Evolutionary conservation across 2,113 vertebrate genomes (phyloP).

Genomic region (Strix uralensis): DNA sequence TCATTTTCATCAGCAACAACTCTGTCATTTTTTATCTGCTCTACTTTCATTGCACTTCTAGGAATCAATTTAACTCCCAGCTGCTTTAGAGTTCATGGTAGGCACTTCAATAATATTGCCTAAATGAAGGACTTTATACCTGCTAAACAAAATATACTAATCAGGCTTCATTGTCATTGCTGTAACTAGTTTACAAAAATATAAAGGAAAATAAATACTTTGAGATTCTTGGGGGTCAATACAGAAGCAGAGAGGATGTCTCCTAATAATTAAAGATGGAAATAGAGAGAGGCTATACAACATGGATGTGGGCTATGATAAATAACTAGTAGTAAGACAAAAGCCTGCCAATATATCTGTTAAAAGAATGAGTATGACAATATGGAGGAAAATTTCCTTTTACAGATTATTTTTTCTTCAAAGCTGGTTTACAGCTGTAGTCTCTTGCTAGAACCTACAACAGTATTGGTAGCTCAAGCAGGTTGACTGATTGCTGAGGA

Average conservation of each 20-base stretch:
- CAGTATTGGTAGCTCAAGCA: neutral
- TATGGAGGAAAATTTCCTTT: neutral
- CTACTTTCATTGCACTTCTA: constrained; percentile 55
- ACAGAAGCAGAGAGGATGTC: neutral
- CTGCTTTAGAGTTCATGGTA: constrained; percentile 11
- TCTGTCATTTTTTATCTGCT: constrained; percentile 56
- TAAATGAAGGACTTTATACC: constrained; percentile 37
- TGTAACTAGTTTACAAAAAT: neutral
- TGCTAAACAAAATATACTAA: neutral
- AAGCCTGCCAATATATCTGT: neutral
- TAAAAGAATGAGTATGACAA: neutral
- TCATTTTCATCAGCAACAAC: constrained; percentile 60
- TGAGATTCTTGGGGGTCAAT: neutral
- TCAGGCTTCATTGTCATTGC: neutral
- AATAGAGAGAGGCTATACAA: neutral
- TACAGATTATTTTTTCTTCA: neutral
- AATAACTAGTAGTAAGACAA: neutral
- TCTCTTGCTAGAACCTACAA: neutral
- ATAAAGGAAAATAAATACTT: neutral
- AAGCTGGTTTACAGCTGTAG: neutral
- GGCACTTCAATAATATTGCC: constrained; percentile 24
- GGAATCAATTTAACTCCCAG: constrained; percentile 43
- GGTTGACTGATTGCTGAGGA: neutral
- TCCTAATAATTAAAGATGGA: neutral
- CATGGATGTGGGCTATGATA: neutral